phyloP scores from a whole-genome alignment of 2,113 vertebrate genomes.

The Coptodon bakossiorum region DNA sequence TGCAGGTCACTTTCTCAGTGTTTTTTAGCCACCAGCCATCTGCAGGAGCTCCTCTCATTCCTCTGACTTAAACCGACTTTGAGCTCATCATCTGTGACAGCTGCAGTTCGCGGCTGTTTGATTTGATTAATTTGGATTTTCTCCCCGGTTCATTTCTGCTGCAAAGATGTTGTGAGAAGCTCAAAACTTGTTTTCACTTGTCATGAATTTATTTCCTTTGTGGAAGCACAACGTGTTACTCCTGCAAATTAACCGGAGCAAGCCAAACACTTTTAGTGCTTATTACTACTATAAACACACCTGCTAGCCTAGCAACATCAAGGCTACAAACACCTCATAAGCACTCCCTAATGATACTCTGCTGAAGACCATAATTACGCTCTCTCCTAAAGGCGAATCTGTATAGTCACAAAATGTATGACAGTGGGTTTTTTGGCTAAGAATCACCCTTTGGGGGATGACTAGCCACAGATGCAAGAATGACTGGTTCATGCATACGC shows the following conservation, averaged over 20 bases:
- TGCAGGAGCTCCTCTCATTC: not conserved
- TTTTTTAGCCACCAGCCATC: not conserved
- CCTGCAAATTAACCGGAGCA: not conserved
- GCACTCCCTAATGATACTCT: not conserved
- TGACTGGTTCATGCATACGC: fast-evolving
- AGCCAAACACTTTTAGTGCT: not conserved
- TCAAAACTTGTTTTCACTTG: not conserved
- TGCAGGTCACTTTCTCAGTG: not conserved
- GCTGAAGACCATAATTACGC: not conserved
- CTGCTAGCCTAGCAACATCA: not conserved
- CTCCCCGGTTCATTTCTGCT: not conserved
- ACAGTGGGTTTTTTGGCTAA: not conserved
- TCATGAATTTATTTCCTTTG: not conserved
- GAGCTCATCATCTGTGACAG: not conserved
- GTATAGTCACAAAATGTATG: not conserved
- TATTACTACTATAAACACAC: not conserved
- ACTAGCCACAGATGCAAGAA: not conserved
- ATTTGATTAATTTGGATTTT: not conserved
- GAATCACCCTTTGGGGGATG: not conserved
- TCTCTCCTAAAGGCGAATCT: not conserved
- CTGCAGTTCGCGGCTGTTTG: not conserved
- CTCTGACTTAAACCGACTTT: not conserved
- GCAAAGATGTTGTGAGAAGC: not conserved
- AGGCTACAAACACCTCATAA: not conserved
- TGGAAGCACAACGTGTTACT: not conserved